phyloP scores from a whole-genome alignment of 2,113 vertebrate species.

The Orientallactaga bullata region DNA sequence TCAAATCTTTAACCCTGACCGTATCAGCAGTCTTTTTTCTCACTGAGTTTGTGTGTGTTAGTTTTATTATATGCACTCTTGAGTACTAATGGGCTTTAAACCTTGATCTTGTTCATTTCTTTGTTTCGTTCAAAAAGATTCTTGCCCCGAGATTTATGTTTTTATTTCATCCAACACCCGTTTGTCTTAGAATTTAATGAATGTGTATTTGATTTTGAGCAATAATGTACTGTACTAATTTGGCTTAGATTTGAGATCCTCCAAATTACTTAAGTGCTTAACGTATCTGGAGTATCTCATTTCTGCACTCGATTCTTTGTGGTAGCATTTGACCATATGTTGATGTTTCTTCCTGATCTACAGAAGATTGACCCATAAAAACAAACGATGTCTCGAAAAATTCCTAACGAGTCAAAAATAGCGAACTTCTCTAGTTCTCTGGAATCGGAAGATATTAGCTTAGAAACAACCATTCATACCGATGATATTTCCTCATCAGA shows the following conservation, averaged over 20 bases:
- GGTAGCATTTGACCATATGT: conserved; percentile 12
- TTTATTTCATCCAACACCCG: neutral
- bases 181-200: conserved; percentile 24
- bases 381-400: conserved; percentile 91
- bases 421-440: conserved; percentile 95
- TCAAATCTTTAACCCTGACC: neutral
- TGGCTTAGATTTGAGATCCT: neutral
- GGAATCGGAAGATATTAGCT: conserved; percentile 97
- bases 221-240: conserved; percentile 6
- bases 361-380: neutral
- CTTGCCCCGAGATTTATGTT: neutral
- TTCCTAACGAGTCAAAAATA: conserved; percentile 84
- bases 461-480: conserved; percentile 96
- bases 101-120: neutral
- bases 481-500: conserved; percentile 98
- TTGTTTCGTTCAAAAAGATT: neutral
- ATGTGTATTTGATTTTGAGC: conserved; percentile 39
- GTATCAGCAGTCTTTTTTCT: neutral
- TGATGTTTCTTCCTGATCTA: conserved; percentile 65
- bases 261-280: neutral
- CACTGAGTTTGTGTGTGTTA: neutral
- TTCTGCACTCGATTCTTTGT: neutral
- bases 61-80: neutral
- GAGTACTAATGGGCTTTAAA: neutral
- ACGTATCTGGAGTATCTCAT: neutral